Evolutionary conservation across 2,888 invertebrate species (phyloP).

Genomic region (Pyrrhosoma nymphula): DNA sequence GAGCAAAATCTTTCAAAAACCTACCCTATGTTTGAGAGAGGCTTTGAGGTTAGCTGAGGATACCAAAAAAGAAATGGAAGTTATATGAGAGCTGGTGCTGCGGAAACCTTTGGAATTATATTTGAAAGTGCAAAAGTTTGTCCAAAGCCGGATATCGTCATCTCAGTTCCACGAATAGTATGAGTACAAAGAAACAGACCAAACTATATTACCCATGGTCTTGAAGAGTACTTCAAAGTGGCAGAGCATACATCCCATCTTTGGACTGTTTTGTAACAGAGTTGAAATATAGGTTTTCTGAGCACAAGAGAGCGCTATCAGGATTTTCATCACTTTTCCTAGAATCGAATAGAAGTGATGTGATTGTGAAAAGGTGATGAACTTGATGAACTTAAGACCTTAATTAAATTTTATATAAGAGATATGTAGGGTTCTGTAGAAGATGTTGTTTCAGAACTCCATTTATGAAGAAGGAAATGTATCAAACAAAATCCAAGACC

Average conservation of each 20-base stretch:
- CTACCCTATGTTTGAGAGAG: not conserved
- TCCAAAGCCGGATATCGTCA: not conserved
- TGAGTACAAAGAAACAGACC: not conserved
- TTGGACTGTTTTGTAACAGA: not conserved
- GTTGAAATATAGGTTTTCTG: too few species aligned
- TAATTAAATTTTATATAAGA: not conserved
- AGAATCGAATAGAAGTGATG: not conserved
- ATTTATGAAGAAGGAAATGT: slow-evolving; percentile 4
- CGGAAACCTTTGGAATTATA: not conserved
- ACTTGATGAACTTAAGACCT: not conserved
- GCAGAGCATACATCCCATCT: not conserved
- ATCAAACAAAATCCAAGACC: slow-evolving; percentile 22
- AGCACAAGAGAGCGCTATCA: not conserved
- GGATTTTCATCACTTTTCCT: not conserved
- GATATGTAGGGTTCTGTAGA: not conserved
- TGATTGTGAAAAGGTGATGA: not conserved
- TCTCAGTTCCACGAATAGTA: not conserved
- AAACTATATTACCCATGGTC: not conserved
- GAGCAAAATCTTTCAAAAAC: slow-evolving; percentile 27
- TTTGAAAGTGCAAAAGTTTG: not conserved
- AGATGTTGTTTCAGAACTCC: not conserved
- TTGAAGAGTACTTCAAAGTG: not conserved
- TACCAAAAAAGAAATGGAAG: not conserved
- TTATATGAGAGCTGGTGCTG: not conserved
- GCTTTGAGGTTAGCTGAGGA: not conserved